Evolutionary conservation across 2,888 invertebrate genomes (phyloP).

Genomic region (Andricus quercusramuli): DNA sequence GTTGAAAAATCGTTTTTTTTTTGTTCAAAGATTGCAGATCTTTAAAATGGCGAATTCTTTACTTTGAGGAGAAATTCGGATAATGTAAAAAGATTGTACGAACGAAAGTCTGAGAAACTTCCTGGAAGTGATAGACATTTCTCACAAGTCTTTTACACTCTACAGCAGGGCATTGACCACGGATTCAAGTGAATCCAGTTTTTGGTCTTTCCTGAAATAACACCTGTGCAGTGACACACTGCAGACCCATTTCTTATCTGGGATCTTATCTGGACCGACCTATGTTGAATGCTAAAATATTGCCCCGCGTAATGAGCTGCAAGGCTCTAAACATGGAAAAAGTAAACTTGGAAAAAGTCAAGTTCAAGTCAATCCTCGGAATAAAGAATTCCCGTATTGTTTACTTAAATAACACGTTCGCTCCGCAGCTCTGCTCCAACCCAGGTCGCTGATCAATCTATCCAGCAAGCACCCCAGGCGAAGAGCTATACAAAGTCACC

Average conservation of each 20-base stretch:
- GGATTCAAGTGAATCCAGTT: not conserved
- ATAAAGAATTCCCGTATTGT: too few species aligned
- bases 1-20: too few species aligned
- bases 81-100: not conserved
- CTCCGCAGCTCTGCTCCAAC: too few species aligned
- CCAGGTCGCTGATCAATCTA: too few species aligned
- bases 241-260: not conserved
- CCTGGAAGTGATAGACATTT: constrained; percentile 1
- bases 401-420: too few species aligned
- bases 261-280: not conserved
- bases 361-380: too few species aligned
- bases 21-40: too few species aligned
- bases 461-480: too few species aligned
- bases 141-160: not conserved
- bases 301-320: not conserved
- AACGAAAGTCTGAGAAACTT: not conserved
- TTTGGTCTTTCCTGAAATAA: constrained; percentile 7
- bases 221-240: constrained; percentile 7
- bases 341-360: not conserved
- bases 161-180: not conserved
- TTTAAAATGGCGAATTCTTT: too few species aligned
- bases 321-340: not conserved
- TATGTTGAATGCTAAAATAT: not conserved
- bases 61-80: not conserved
- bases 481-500: too few species aligned